Evolutionary conservation across 2,888 invertebrate genomes (phyloP).

Genomic region (Ptilodon capucinus): DNA sequence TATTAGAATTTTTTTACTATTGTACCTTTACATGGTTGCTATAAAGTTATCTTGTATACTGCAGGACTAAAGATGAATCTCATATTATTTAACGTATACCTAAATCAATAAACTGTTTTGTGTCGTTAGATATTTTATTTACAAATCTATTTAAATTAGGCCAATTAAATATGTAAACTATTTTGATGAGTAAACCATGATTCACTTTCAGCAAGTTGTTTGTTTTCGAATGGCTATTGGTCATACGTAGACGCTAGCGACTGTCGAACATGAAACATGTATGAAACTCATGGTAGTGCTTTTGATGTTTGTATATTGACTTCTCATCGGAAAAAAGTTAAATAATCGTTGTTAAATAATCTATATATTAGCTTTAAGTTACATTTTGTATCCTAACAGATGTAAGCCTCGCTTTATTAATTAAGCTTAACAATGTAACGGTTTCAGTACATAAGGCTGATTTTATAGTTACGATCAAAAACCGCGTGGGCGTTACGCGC

Average conservation of each 20-base stretch:
- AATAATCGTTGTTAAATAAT: not conserved
- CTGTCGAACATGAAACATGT: too few relatives aligned
- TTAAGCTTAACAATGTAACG: not conserved
- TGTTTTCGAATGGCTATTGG: too few relatives aligned
- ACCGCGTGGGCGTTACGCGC: too few relatives aligned
- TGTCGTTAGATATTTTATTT: not conserved
- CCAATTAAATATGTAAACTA: too few relatives aligned
- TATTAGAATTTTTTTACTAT: not conserved
- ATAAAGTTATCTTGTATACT: slow-evolving; percentile 21
- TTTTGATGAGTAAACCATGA: too few relatives aligned
- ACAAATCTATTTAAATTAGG: not conserved
- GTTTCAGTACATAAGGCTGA: too few relatives aligned
- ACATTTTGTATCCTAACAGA: not conserved
- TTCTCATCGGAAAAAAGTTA: too few relatives aligned
- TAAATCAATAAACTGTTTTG: not conserved
- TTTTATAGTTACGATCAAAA: too few relatives aligned
- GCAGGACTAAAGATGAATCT: slow-evolving; percentile 40
- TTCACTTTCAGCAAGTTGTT: too few relatives aligned
- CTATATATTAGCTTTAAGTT: not conserved
- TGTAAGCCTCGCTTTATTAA: not conserved
- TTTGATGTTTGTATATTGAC: too few relatives aligned
- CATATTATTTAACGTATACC: slow-evolving; percentile 30
- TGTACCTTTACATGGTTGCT: not conserved
- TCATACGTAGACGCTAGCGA: too few relatives aligned
- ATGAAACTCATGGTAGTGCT: too few relatives aligned